Percentiles rank a stretch among this genome's conserved stretches.
phyloP scores from a whole-genome alignment of 2,113 vertebrate genomes.

The Ptyas mucosa region DNA sequence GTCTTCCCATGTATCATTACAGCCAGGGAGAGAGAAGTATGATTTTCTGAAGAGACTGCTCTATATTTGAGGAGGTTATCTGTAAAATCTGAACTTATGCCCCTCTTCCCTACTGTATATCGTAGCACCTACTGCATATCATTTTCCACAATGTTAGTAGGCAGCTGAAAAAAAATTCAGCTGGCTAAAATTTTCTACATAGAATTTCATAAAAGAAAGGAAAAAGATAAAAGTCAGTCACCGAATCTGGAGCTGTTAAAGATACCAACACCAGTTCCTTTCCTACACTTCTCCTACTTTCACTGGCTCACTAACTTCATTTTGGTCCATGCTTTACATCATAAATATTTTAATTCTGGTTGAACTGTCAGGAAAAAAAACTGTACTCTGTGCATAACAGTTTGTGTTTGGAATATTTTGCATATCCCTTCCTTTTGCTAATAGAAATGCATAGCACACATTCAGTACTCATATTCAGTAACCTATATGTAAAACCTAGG shows the following conservation, averaged over 20 bases:
- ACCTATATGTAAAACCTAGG: background rate
- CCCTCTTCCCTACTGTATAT: background rate
- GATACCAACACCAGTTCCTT: background rate
- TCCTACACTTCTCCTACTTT: background rate
- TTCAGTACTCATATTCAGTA: background rate
- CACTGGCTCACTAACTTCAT: background rate
- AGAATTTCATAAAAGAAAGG: no score
- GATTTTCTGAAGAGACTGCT: background rate
- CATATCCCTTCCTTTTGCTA: background rate
- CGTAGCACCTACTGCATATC: background rate
- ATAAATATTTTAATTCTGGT: background rate
- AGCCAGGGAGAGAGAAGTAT: background rate
- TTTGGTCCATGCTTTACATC: background rate
- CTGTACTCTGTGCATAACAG: background rate
- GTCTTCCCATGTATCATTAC: background rate
- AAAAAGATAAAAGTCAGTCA: background rate
- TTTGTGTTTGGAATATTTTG: background rate
- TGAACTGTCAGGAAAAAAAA: background rate
- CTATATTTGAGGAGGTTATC: background rate
- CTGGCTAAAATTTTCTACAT: background rate
- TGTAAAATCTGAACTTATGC: background rate
- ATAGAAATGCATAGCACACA: background rate
- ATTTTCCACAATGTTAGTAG: background rate
- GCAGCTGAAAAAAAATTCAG: background rate
- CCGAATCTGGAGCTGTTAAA: background rate